Percentiles rank a stretch among this genome's conserved stretches.
Conservation (phyloP, 2,888 invertebrate species). For the Phyllotreta cruciferae region DNA sequence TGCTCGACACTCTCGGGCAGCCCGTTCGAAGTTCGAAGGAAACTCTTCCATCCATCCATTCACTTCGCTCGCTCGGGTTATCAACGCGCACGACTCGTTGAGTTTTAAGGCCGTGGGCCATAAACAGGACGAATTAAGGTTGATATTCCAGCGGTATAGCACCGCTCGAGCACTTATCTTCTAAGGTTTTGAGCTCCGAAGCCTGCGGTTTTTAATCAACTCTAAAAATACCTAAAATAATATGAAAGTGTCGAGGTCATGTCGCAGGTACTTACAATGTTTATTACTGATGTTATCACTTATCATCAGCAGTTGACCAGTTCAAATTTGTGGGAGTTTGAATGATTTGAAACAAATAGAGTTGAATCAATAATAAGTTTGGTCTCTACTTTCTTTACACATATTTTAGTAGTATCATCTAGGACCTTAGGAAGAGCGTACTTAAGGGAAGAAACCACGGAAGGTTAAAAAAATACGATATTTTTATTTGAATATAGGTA, state of each 20-base stretch:
- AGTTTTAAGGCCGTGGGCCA: neutral
- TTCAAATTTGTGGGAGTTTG: too few species aligned
- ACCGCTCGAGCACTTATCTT: neutral
- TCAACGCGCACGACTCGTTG: too few species aligned
- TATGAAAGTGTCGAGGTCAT: constrained; percentile 26
- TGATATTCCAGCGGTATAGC: neutral
- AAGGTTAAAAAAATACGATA: too few species aligned
- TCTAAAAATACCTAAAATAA: constrained; percentile 13
- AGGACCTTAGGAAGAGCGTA: too few species aligned
- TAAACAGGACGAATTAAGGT: neutral
- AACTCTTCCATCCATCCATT: constrained; percentile 4
- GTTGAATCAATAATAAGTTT: too few species aligned
- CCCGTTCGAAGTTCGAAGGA: neutral
- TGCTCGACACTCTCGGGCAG: neutral
- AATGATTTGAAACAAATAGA: too few species aligned
- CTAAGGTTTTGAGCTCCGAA: neutral
- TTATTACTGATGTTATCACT: neutral
- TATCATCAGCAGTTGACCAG: too few species aligned
- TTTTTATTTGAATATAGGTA: too few species aligned
- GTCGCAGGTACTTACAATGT: constrained; percentile 14
- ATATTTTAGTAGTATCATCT: too few species aligned
- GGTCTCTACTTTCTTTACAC: too few species aligned
- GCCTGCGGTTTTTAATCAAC: constrained; percentile 4
- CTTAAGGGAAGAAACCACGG: too few species aligned
- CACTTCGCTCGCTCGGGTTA: constrained; percentile 1